A percentile compares a stretch with the other conserved stretches of the same genome.
These are phyloP conservation scores for Anoura caudifer DNA, from an alignment of 2,113 vertebrate species.

Conservation along the genomic window DNA sequence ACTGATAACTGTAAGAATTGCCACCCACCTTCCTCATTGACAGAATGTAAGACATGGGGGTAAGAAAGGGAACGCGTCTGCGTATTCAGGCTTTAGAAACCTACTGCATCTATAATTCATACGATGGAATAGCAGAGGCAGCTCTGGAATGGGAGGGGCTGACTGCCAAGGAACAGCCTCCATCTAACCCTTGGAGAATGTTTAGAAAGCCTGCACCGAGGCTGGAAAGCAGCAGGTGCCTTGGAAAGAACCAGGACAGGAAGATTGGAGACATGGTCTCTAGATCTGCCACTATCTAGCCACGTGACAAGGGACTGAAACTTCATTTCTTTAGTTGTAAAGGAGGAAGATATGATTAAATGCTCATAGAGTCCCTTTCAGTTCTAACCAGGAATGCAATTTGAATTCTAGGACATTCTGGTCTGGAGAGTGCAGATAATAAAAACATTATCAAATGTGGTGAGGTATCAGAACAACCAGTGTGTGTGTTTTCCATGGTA, in stretches of 20 bases:
- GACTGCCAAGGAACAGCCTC: background rate
- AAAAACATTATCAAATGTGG: background rate
- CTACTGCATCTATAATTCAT: slow-evolving; percentile 50
- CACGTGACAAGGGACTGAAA: background rate
- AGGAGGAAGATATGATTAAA: background rate
- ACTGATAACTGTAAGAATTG: background rate
- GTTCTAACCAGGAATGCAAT: background rate
- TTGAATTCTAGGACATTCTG: slow-evolving; percentile 4
- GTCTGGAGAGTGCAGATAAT: background rate
- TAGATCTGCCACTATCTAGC: background rate
- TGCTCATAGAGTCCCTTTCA: background rate
- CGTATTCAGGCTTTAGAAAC: background rate
- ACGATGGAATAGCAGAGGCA: background rate
- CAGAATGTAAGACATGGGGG: background rate
- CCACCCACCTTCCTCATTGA: background rate
- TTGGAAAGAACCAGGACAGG: background rate
- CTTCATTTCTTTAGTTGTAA: background rate
- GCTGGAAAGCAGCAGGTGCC: background rate
- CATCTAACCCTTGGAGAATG: background rate
- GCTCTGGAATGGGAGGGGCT: background rate
- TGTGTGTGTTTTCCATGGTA: background rate
- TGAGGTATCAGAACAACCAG: background rate
- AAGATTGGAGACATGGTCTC: background rate
- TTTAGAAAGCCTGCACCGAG: background rate
- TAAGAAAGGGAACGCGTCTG: slow-evolving; percentile 17